Conservation (phyloP, 2,888 invertebrate genomes). For the Cancer borealis region DNA sequence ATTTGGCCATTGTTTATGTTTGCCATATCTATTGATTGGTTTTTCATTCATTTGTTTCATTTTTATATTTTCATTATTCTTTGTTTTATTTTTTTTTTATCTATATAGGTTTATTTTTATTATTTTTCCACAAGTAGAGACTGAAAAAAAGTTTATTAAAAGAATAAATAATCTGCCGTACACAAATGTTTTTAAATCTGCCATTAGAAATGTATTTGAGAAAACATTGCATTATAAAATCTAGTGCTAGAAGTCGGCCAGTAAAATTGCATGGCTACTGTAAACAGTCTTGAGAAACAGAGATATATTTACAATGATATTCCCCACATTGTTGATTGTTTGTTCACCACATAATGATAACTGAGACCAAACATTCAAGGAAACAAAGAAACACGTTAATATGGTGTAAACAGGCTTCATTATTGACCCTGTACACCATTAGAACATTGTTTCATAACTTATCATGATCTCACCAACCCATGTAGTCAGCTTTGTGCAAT, state of each 20-base stretch:
- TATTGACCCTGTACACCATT: no score
- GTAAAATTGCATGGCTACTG: not conserved
- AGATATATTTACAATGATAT: not conserved
- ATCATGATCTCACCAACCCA: no score
- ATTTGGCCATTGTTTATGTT: not conserved
- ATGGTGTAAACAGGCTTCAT: no score
- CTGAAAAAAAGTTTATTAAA: not conserved
- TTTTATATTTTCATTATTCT: not conserved
- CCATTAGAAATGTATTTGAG: no score
- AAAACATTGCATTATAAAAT: no score
- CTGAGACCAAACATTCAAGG: no score
- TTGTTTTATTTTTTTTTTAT: not conserved
- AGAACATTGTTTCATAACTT: no score
- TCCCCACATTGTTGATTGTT: not conserved
- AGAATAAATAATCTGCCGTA: not conserved
- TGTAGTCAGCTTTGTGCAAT: no score
- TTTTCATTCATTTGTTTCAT: constrained; percentile 10
- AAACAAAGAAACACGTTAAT: no score
- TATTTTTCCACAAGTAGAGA: not conserved
- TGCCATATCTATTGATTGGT: not conserved
- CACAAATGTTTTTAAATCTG: no score
- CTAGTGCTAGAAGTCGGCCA: not conserved
- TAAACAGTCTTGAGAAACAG: not conserved
- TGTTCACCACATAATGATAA: no score
- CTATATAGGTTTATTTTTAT: not conserved